A percentile compares a stretch with the other conserved stretches of the same genome.
Conservation (phyloP, 1,140 invertebrate species). For the Theocolax elegans region DNA sequence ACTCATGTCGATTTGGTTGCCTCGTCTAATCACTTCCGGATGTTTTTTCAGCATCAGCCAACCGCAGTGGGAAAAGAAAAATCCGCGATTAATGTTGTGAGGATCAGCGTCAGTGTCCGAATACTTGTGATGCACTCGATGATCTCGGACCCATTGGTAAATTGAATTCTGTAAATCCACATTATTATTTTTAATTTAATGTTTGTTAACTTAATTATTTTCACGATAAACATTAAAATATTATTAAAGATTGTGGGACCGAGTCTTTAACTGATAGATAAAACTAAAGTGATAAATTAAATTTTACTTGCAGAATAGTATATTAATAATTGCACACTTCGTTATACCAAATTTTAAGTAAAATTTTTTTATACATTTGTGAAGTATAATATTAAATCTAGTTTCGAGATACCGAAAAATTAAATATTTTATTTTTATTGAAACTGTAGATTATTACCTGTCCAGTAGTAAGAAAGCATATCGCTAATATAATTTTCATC, state of each 20-base stretch:
- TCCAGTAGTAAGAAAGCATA: conserved; percentile 78
- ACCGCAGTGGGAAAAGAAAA: conserved; percentile 92
- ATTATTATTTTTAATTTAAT: no score
- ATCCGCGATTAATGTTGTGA: conserved; percentile 86
- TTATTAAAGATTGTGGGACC: no score
- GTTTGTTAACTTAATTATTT: no score
- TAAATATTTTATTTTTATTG: neutral
- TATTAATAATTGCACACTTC: no score
- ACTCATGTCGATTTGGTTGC: conserved; percentile 79
- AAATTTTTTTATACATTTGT: no score
- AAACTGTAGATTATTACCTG: conserved; percentile 69
- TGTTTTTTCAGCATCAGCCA: conserved; percentile 90
- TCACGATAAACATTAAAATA: no score
- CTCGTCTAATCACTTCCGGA: conserved; percentile 80
- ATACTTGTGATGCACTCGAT: conserved; percentile 91
- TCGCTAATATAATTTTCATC: conserved; percentile 75
- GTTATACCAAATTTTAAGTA: no score
- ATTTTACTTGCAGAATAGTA: no score
- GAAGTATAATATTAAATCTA: no score
- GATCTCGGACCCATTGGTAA: conserved; percentile 81
- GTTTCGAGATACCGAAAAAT: no score
- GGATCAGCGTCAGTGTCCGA: conserved; percentile 92
- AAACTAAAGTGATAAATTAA: no score
- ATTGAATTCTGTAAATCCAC: conserved; percentile 70
- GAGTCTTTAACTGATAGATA: no score